Evolutionary conservation across 1,140 invertebrate genomes (phyloP), one percentile per base, ranked within the genome.

Genomic region (Ceratina japonica): DNA sequence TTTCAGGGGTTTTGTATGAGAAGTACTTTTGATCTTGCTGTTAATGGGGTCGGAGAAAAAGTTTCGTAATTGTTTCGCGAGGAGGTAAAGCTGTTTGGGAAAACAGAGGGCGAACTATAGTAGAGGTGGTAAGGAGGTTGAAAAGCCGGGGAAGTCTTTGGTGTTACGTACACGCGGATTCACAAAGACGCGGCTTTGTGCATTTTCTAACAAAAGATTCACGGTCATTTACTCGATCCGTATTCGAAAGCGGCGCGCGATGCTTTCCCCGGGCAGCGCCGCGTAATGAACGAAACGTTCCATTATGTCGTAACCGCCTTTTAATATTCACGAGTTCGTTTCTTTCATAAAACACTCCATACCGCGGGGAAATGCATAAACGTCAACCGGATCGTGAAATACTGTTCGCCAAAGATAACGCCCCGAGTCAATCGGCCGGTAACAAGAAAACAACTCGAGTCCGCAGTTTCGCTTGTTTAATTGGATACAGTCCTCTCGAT

Each of bases 121-220:
- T n/a, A 1, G n/a, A 16, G 7, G 18, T 20, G 20, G 54, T 44
- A 44, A 7, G 27, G 18, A 56, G 20, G 58, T 20, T 61, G 37
- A 62, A 72, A 62, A 58, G 69, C 54, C 16, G 54, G 37, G 22
- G 27, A 49, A 61, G 65, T n/a, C 49, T 20, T 8, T 52, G 65
- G 24, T 52, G 65, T 52, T 52, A 52, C 49, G 20, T 52, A 52
- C 49, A 52, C 51, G 52, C 68, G n/a, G 20, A 27, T n/a, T 22
- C n/a, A 70, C 68, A 70, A 56, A 56, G 24, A 24, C 68, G 52
- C 22, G 22, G 2, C 65, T 68, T 27, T 49, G 65, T 27, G 52
- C 68, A 16, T 70, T 70, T 70, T 18, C 68, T 27, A n/a, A 68
- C 65, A 52, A 52, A 68, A 22, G 65, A 68, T 68, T 68, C 65